phyloP scores from a whole-genome alignment of 2,888 invertebrate species.

The Aplocera efformata region DNA sequence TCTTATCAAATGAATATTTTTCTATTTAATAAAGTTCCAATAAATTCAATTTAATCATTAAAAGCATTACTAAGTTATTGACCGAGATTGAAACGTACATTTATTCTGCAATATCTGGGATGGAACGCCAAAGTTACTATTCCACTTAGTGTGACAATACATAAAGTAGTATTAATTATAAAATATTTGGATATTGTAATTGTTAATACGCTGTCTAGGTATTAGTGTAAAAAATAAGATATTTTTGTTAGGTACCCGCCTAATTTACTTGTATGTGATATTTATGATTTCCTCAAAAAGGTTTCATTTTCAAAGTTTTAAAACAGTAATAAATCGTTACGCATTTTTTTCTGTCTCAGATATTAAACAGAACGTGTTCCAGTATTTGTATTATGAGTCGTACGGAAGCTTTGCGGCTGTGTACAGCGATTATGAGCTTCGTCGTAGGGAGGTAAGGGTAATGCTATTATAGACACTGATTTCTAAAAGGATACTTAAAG shows the following conservation, averaged over 20 bases:
- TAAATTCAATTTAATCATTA: slow-evolving; percentile 9
- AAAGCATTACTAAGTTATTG: slow-evolving; percentile 16
- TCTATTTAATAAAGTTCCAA: slow-evolving; percentile 37
- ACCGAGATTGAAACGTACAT: slow-evolving; percentile 39
- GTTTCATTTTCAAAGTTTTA: slow-evolving; percentile 18
- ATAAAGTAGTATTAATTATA: slow-evolving; percentile 54
- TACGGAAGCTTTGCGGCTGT: slow-evolving; percentile 58
- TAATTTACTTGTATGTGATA: slow-evolving; percentile 30
- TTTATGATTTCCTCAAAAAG: slow-evolving; percentile 10
- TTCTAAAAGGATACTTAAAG: slow-evolving; percentile 72
- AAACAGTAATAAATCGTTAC: slow-evolving; percentile 21
- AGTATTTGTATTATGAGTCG: slow-evolving; percentile 50
- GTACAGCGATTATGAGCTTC: slow-evolving; percentile 72
- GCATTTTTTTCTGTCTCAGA: slow-evolving; percentile 31
- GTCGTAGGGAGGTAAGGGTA: slow-evolving; percentile 75
- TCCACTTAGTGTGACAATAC: slow-evolving; percentile 67
- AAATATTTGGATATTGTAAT: slow-evolving; percentile 55
- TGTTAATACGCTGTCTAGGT: slow-evolving; percentile 59
- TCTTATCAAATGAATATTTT: slow-evolving; percentile 63
- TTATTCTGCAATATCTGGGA: slow-evolving; percentile 70
- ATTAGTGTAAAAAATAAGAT: slow-evolving; percentile 45
- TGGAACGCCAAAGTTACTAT: slow-evolving; percentile 52
- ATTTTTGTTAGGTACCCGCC: slow-evolving; percentile 44
- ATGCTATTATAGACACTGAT: slow-evolving; percentile 68
- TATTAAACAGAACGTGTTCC: slow-evolving; percentile 51